Base-by-base conservation (phyloP, 2,113 vertebrate species). In the Catharus minimus region DNA sequence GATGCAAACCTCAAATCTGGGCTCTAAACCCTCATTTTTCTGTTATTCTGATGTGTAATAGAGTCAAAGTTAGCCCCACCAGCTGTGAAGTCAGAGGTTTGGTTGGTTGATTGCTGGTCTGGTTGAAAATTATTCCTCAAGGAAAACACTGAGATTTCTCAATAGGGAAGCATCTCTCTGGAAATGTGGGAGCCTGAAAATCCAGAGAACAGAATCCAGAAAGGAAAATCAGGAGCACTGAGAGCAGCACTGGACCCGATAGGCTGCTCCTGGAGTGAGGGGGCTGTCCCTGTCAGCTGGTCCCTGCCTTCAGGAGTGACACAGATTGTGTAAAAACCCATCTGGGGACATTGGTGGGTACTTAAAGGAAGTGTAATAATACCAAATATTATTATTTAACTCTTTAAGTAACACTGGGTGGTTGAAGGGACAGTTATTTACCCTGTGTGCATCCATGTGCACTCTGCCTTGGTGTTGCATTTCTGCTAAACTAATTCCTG, bases 321-420 rank as follows among this genome's bases (percentile, higher is more conserved):
- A 78, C 86, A 77, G 36, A 69, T 66, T 75, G 74, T 58, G 49
- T 43, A 65, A 94, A 96, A 93, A 71, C 32, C 49, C 75, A 43
- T 72, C 64, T 89, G 92, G 69, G 94, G 32, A 78, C 43, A 86
- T 55, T 86, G 65, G 69, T 88, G 49, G 33, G 90, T 94, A 78
- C 80, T 79, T 94, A 91, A 92, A 93, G 44, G 86, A 90, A 86
- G 60, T 19, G 73, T 30, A 93, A 89, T 78, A 55, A 87, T 67
- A 90, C 67, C 68, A 95, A 94, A 90, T 72, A 47, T 76, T 80
- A 53, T 73, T 82, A 60, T 88, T 90, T 86, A 95, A 89, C 73
- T 61, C 89, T 90, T 90, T 92, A 82, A 89, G 58, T 66, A 91
- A 62, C 20, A 27, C 26, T 49, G 76, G 53, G 24, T 41, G 55